These are phyloP conservation scores for Gymnarchus niloticus DNA, from an alignment of 2,113 vertebrate genomes.

Conservation along the genomic window DNA sequence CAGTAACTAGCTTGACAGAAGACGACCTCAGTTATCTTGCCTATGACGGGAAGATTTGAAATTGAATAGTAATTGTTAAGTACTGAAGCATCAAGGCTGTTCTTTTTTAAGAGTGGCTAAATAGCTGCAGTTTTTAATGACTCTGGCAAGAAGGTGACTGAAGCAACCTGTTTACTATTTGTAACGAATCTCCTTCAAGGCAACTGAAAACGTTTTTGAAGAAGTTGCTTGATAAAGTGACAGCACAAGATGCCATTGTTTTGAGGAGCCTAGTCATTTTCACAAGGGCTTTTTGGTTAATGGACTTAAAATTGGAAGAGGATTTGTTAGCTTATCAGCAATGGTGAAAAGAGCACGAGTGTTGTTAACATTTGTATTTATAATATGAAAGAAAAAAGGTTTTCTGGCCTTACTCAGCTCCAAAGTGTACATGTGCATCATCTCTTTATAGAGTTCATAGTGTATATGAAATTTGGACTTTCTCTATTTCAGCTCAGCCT, in stretches of 20 bases:
- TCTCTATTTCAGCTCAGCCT: background rate
- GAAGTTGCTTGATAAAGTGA: background rate
- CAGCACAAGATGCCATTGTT: no score
- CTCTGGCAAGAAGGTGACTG: background rate
- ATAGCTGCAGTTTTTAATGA: background rate
- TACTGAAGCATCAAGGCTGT: background rate
- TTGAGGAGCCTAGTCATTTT: background rate
- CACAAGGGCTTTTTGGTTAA: background rate
- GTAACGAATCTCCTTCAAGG: background rate
- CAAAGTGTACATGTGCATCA: background rate
- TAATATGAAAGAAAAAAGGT: background rate
- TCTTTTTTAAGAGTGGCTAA: background rate
- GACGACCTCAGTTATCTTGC: background rate
- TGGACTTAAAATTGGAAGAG: background rate
- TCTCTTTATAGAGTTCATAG: no score
- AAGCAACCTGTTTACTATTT: background rate
- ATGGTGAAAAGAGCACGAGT: background rate
- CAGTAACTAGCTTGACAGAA: background rate
- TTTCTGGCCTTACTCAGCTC: slow-evolving; percentile 9
- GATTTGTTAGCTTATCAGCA: slow-evolving; percentile 8
- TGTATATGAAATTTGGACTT: background rate
- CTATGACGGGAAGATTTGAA: background rate
- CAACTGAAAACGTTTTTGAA: background rate
- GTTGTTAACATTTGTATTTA: background rate
- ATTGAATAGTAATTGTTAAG: background rate